These are phyloP conservation scores for Busseola fusca DNA, from an alignment of 2,888 invertebrate species.

Conservation along the genomic window DNA sequence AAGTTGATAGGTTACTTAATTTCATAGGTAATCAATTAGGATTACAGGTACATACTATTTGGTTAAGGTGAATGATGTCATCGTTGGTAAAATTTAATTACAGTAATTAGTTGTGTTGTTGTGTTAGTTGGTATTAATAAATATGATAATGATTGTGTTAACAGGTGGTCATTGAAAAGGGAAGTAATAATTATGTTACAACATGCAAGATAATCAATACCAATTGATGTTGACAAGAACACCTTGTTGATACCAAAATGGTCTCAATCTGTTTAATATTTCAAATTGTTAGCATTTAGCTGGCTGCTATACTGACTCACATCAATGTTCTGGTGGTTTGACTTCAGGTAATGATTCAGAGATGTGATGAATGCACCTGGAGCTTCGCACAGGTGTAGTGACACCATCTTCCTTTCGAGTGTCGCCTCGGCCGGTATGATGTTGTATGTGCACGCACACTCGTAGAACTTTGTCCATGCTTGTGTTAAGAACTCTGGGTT, in stretches of 20 bases:
- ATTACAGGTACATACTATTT: constrained; percentile 15
- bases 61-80: constrained; percentile 30
- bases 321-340: constrained; percentile 86
- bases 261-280: constrained; percentile 16
- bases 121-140: neutral
- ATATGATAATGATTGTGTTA: constrained; percentile 26
- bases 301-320: constrained; percentile 77
- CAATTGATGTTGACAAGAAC: constrained; percentile 16
- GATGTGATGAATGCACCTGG: constrained; percentile 98
- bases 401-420: constrained; percentile 85
- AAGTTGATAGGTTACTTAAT: constrained; percentile 7
- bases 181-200: neutral
- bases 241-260: constrained; percentile 12
- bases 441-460: constrained; percentile 91
- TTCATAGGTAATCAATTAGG: constrained; percentile 31
- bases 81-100: constrained; percentile 29
- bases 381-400: constrained; percentile 98
- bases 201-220: constrained; percentile 20
- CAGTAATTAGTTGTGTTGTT: constrained; percentile 26
- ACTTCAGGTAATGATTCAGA: constrained; percentile 94
- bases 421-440: constrained; percentile 87
- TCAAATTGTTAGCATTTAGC: constrained; percentile 23
- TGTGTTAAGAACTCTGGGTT: constrained; percentile 95
- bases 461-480: constrained; percentile 98
- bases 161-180: constrained; percentile 23